Conservation (phyloP, 2,888 invertebrate species). For the Lithophane ornitopus region DNA sequence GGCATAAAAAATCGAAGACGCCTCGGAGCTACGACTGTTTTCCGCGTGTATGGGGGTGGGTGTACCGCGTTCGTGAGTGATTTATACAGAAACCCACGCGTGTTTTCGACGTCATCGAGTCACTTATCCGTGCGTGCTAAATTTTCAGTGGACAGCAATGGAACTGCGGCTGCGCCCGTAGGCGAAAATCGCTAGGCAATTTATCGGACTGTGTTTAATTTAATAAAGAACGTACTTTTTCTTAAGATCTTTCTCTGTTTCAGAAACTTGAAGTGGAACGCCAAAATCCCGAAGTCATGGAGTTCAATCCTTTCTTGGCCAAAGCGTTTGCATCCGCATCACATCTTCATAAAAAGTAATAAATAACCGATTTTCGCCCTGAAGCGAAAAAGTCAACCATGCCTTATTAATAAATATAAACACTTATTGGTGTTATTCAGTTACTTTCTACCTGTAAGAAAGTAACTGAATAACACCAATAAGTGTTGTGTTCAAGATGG, state of each 20-base stretch:
- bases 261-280: slow-evolving; percentile 84
- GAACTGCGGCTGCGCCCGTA: no score
- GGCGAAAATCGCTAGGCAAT: not conserved
- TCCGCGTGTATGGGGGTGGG: not conserved
- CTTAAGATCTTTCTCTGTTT: slow-evolving; percentile 23
- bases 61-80: not conserved
- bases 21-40: not conserved
- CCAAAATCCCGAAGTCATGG: slow-evolving; percentile 70
- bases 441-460: no score
- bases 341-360: slow-evolving; percentile 64
- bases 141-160: not conserved
- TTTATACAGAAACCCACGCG: not conserved
- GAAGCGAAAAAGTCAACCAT: not conserved
- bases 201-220: not conserved
- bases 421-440: no score
- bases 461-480: not conserved
- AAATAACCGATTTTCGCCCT: slow-evolving; percentile 48
- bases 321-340: slow-evolving; percentile 81
- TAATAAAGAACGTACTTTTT: not conserved
- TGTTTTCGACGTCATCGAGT: not conserved
- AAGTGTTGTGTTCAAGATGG: not conserved
- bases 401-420: no score
- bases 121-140: not conserved
- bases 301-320: slow-evolving; percentile 82
- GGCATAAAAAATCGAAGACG: not conserved